Evolutionary conservation across 2,888 invertebrate genomes (phyloP).

Genomic region (Watsonalla cultraria): DNA sequence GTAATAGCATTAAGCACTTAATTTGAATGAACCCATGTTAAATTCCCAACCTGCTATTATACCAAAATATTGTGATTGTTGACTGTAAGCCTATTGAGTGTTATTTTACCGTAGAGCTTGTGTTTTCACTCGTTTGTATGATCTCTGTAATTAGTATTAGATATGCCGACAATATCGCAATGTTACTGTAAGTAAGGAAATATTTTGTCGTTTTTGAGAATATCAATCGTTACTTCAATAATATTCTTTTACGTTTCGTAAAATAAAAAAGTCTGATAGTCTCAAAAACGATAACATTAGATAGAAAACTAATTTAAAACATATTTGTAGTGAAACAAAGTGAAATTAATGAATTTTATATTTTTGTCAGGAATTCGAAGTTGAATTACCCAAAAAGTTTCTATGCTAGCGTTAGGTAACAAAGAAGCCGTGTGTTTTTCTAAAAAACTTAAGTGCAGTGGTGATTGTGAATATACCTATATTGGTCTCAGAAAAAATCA

Average conservation of each 20-base stretch:
- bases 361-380: constrained; percentile 54
- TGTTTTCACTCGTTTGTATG: constrained; percentile 10
- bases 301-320: constrained; percentile 61
- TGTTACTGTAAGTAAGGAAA: constrained; percentile 35
- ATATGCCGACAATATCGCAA: constrained; percentile 69
- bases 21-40: constrained; percentile 10
- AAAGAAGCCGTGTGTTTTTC: too few species aligned
- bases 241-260: not conserved
- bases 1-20: constrained; percentile 7
- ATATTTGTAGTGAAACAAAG: constrained; percentile 50
- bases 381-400: constrained; percentile 45
- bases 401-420: constrained; percentile 41
- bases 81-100: constrained; percentile 11
- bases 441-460: constrained; percentile 24
- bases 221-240: constrained; percentile 19
- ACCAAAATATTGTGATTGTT: too few species aligned
- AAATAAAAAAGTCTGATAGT: constrained; percentile 17
- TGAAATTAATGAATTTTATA: constrained; percentile 47
- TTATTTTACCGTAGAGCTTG: constrained; percentile 15
- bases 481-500: too few species aligned
- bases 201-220: constrained; percentile 22
- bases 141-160: constrained; percentile 42
- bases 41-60: constrained; percentile 6
- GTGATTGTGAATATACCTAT: constrained; percentile 4
- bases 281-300: constrained; percentile 42